Evolutionary conservation across 35 echinoderm and acorn worm genomes (phyloP), one percentile per base, ranked within the genome.

Genomic region (Ophioderma brevispina): DNA sequence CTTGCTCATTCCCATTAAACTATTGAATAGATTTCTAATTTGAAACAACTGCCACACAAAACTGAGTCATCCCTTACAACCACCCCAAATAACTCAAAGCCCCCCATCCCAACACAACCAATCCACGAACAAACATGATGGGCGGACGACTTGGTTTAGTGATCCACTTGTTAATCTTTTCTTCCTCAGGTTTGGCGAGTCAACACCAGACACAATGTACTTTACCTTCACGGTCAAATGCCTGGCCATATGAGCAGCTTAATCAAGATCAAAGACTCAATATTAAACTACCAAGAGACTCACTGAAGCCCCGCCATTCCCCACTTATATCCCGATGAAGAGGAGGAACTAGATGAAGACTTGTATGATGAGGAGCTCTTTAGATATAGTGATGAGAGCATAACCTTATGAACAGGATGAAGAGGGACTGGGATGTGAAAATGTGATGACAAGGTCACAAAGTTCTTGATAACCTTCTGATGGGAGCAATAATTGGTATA

Each of bases 181-280:
- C 33, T 85, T 21, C 21, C 32, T 50, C 86, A 99, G 97, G 89
- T 99, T 4, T 86, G 82, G 75, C 77, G 97, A 43, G 85, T 99
- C 1, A 95, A 99, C 78, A 99, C 93, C 28, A 99, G 87, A 56
- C 84, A 99, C 76, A 99, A 99, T 52, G 90, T 99, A 23, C 81
- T 99, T 23, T 99, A 95, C 78, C 36, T 99, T 15, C 42, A 88
- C 14, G 97, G 97, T 36, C 70, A 32, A 55, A 63, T 93, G 0
- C 76, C 84, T 17, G 97, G 97, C 0, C 84, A 79, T 43, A 89
- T 85, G 39, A 78, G 50, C 19, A 87, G 87, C 46, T 95, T 95
- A 15, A 78, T 95, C 23, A 95, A 88, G 42, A 40, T 99, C 55
- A 95, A 95, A 80, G 97, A 99, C 39, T 88, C 90, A 23, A 78